Evolutionary conservation across 2,113 vertebrate species (phyloP).

Genomic region (Aegithalos caudatus): DNA sequence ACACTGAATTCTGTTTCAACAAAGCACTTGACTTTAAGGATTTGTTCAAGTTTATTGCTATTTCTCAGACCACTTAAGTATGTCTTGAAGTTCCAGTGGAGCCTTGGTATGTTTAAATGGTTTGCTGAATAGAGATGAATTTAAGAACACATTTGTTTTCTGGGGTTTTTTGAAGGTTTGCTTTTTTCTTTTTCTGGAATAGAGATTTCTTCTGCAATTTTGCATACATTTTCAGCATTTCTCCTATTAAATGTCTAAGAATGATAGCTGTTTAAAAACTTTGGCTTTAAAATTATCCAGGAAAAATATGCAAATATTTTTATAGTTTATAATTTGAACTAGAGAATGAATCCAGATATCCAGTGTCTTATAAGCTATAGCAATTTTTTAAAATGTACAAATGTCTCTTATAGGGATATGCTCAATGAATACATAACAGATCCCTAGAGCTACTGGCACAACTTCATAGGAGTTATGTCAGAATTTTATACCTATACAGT

Average conservation of each 20-base stretch:
- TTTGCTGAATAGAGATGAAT: background rate
- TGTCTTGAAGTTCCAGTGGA: conserved; percentile 23
- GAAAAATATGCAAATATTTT: background rate
- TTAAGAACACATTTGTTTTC: background rate
- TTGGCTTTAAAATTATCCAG: background rate
- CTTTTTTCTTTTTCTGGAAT: background rate
- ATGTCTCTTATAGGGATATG: background rate
- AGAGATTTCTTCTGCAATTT: background rate
- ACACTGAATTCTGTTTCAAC: conserved; percentile 32
- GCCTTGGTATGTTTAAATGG: conserved; percentile 3
- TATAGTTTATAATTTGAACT: background rate
- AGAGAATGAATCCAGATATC: background rate
- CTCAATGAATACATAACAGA: background rate
- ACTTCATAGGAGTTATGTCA: background rate
- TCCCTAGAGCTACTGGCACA: conserved; percentile 19
- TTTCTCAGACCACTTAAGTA: conserved; percentile 33
- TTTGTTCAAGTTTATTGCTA: conserved; percentile 18
- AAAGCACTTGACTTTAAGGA: conserved; percentile 28
- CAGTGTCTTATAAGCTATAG: background rate
- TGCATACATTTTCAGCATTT: background rate
- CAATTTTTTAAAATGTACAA: background rate
- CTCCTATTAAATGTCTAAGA: background rate
- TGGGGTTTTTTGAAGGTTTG: background rate
- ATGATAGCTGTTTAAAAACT: background rate
- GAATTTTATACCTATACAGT: background rate